phyloP scores from a whole-genome alignment of 2,888 invertebrate species.

The Fabriciana adippe region DNA sequence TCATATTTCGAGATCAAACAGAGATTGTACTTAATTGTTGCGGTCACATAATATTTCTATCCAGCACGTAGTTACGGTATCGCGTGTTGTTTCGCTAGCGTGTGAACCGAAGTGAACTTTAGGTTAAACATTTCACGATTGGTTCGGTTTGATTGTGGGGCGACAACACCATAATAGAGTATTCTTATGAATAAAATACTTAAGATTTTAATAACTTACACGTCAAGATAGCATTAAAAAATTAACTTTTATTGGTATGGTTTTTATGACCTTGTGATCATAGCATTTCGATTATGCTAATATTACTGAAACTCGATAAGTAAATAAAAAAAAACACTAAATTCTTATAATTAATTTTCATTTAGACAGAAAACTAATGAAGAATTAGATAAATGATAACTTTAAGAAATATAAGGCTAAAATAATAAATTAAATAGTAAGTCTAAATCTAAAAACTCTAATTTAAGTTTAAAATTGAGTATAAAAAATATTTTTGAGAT shows the following conservation, averaged over 20 bases:
- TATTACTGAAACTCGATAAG: no score
- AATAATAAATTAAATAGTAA: no score
- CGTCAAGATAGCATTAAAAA: not conserved
- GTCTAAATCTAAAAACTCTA: no score
- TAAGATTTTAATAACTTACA: not conserved
- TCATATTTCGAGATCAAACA: not conserved
- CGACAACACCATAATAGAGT: slow-evolving; percentile 14
- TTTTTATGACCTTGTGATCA: not conserved
- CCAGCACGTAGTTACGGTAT: slow-evolving; percentile 10
- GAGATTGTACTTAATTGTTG: slow-evolving; percentile 6
- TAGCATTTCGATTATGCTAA: no score
- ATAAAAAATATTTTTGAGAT: no score
- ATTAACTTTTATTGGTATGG: not conserved
- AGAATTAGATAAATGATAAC: no score
- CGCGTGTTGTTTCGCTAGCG: slow-evolving; percentile 28
- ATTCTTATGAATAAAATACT: not conserved
- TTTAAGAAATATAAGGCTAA: no score
- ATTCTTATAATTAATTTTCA: no score
- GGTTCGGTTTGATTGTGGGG: slow-evolving; percentile 14
- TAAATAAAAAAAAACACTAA: no score
- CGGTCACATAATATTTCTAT: slow-evolving; percentile 2
- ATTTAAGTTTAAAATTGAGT: no score
- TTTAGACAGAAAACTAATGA: no score
- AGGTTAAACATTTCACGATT: slow-evolving; percentile 21
- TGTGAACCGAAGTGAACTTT: slow-evolving; percentile 33